phyloP scores from a whole-genome alignment of 2,888 invertebrate species.

The Apamea anceps region DNA sequence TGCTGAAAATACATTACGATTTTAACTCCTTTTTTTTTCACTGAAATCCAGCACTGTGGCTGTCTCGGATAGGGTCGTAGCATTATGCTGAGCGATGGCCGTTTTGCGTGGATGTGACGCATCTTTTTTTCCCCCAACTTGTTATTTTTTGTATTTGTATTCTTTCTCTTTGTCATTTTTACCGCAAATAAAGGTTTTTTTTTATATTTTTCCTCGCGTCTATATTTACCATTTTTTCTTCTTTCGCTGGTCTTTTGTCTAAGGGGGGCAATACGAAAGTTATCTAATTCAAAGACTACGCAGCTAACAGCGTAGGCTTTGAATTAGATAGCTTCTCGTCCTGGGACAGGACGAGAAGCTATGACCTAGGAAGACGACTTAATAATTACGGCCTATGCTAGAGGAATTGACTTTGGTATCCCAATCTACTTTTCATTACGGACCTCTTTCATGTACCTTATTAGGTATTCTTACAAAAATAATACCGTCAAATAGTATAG shows the following conservation, averaged over 20 bases:
- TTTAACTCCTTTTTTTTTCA: background rate
- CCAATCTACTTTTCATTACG: background rate
- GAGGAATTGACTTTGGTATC: no score
- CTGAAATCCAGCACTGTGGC: no score
- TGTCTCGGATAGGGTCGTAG: no score
- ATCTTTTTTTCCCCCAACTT: no score
- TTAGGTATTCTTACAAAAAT: background rate
- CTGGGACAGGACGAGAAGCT: no score
- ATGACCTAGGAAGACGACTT: background rate
- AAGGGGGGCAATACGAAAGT: background rate
- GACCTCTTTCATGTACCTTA: background rate
- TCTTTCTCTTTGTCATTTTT: no score
- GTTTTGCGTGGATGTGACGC: no score
- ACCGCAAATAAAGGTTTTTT: no score
- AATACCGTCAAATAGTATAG: background rate
- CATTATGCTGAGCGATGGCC: no score
- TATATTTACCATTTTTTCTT: background rate
- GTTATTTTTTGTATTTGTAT: no score
- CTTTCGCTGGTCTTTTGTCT: background rate
- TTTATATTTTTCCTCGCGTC: no score
- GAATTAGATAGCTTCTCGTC: background rate
- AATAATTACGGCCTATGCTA: background rate
- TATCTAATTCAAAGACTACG: background rate
- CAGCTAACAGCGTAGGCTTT: no score
- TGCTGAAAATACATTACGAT: background rate